Base-by-base conservation (phyloP, 2,888 invertebrate species). In the Bugulina stolonifera region DNA sequence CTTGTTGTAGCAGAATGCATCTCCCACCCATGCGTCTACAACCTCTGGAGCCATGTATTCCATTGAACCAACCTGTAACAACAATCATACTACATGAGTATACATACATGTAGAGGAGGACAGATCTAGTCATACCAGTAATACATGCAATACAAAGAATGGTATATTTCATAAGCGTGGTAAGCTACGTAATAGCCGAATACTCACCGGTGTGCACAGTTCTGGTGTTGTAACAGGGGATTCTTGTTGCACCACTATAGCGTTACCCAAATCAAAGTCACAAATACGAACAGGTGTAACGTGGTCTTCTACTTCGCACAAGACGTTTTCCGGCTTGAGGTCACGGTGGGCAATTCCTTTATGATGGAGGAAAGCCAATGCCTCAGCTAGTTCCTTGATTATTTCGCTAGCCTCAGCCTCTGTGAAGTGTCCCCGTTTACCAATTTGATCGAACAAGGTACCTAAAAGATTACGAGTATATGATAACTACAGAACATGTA, bases 251-350 rank as follows among this genome's bases (percentile, higher is more conserved):
- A 93, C 92, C 83, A 92, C 91, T 79, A 95, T 93, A 73, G 95
- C 95, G 77, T 94, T 95, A 75, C 97, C 97, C 81, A 98, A 89
- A 87, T 98, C 98, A 85, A 98, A 94, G 88, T 98, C 98, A 87
- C 98, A 98, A 79, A 98, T 91, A 87, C 97, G 96, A 78, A 99
- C 92, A 54, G 97, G 32, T 10, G 64, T 64, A 32, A 64, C 64
- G 32, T n/a, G 25, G 32, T 82, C 82, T 83, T 94, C 93, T 75
- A 90, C 89, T 72, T 94, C 93, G 87, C 98, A 98, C 78, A 98
- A 88, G 80, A 98, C 95, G 87, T 98, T 98, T 87, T 99, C 98
- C 29, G 98, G 98, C 86, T 98, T 98, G 79, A 98, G 89, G 87
- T 98, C 97, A 76, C 97, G 89, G 86, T 95, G 94, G 74, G 94